Base-by-base conservation (phyloP, 2,797 vertebrate species). In the Danio choprae region DNA sequence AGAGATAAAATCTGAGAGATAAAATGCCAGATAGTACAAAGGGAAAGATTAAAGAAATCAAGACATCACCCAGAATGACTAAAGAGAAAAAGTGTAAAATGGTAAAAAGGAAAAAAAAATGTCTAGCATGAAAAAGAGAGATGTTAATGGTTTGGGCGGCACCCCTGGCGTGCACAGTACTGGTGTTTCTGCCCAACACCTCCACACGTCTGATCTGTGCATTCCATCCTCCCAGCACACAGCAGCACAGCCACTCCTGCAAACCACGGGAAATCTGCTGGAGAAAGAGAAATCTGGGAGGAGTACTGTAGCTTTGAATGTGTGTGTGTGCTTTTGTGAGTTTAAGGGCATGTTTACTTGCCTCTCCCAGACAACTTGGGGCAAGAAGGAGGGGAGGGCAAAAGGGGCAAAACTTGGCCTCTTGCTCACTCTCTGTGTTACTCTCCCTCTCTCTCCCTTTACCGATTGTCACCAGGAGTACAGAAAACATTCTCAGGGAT, bases 401-500 rank as follows among this genome's bases (percentile, higher is more conserved):
- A 68, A 68, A 44, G 18, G 58, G 38, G 63, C 60, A 83, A 81
- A 71, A 68, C 41, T 72, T 46, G 22, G 38, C 72, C 50, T 81
- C 64, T 83, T 22, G 80, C 20, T 72, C 51, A 72, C 16, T 67
- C 38, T 48, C 40, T 60, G 38, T 43, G 18, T 62, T n/a, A 13
- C 22, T 46, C 58, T 58, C 11, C 44, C 18, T 48, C 12, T 69
- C 69, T 70, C 22, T 43, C 48, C 56, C 62, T 73, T 70, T 77
- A 85, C 69, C 80, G 85, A 84, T 89, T 91, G 89, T 83, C 86
- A 86, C 89, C 84, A 84, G 81, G 86, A 90, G 89, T 74, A 89
- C 87, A 91, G 91, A 92, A 93, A 93, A 93, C 91, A 93, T 92
- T 80, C 89, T 91, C 80, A 88, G 91, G 92, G 92, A 94, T 94